phyloP scores from a whole-genome alignment of 53 echinoderm and acorn worm species.

The Echinometra lucunter region DNA sequence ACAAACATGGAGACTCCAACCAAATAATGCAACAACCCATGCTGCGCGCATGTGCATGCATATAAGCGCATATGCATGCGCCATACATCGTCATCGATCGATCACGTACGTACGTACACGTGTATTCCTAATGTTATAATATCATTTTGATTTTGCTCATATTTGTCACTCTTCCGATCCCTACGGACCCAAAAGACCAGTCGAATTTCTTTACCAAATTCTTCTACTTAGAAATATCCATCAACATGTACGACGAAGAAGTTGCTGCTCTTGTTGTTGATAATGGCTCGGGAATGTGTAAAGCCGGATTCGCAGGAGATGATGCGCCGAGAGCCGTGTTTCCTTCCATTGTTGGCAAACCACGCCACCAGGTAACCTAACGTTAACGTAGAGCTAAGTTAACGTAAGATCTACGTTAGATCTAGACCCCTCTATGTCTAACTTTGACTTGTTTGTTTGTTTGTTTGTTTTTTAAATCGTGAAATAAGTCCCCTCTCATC shows the following conservation, averaged over 20 bases:
- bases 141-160: background rate
- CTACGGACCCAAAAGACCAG: no score
- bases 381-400: no score
- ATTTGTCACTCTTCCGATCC: background rate
- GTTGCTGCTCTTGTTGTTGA: conserved; percentile 65
- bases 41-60: no score
- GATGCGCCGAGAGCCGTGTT: conserved; percentile 68
- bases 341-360: conserved; percentile 65
- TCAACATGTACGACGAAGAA: conserved; percentile 66
- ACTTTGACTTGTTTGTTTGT: background rate
- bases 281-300: conserved; percentile 68
- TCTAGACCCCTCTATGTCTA: background rate
- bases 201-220: background rate
- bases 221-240: background rate
- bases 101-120: no score
- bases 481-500: background rate
- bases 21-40: background rate
- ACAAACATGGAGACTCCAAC: background rate
- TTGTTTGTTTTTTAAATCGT: background rate
- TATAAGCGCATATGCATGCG: no score
- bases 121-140: no score
- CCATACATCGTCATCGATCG: no score
- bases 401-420: no score
- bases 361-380: conserved; percentile 57
- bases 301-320: conserved; percentile 66